Base-by-base conservation (phyloP, 2,113 vertebrate genomes). In the Odobenus rosmarus region DNA sequence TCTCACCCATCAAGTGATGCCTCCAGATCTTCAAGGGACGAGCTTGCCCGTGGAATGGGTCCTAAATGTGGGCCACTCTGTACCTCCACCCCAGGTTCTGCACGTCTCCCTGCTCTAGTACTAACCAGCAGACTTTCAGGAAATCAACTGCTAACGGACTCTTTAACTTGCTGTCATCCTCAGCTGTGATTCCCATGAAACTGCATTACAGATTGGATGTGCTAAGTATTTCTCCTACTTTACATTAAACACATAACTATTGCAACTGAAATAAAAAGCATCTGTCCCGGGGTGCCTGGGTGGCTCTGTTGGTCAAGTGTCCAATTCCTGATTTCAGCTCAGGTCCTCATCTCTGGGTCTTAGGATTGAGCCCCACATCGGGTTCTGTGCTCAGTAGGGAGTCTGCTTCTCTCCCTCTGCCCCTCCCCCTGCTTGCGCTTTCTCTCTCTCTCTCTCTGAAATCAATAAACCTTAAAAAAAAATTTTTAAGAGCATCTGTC, bases 31-130 rank as follows among this genome's bases (percentile, higher is more conserved):
- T 26, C 21, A 18, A 19, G 12, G 67, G 57, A 57, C 53, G 23
- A 9, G 42, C 10, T 13, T 26, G 67, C 39, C 2, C 21, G 1
- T 0, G 14, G n/a, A 72, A 19, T 6, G 7, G 28, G 74, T 64
- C 53, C 64, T 59, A 28, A 16, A 1, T 1, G 24, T 12, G 5
- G 9, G 6, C 26, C 39, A 0, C 24, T 46, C 23, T 19, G 19
- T 10, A 21, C 39, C 36, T 28, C 19, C 14, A 15, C 77, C 15
- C 28, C 0, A 0, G 59, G 10, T 12, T n/a, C 36, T 13, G 61
- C 67, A 12, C 0, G 0, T 8, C 36, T 39, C 76, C 57, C 3
- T 28, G 12, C 9, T 14, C 49, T 33, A 21, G 1, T 67, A 55
- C 61, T 71, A 28, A 51, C 59, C 42, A 13, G 64, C 21, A 13